Conservation (phyloP, 2,888 invertebrate genomes). For the Eupithecia subumbrata region DNA sequence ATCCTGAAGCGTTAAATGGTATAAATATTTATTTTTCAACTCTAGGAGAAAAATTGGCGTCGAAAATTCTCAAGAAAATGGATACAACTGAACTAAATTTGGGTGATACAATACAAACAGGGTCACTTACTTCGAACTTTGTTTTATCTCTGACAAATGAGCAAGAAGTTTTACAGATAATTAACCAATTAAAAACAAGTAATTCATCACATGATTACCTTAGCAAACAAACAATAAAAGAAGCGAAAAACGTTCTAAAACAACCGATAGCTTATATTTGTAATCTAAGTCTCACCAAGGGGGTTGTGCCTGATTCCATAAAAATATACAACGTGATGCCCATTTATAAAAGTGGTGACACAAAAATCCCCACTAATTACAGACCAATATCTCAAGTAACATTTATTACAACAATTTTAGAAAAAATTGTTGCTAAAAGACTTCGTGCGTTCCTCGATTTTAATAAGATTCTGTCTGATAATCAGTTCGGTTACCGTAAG, state of each 20-base stretch:
- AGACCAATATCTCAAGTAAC: not conserved
- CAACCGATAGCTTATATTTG: not conserved
- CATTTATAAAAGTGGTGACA: not conserved
- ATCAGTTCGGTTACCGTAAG: not conserved
- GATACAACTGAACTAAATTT: not conserved
- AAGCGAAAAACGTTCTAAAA: not conserved
- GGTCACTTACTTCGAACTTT: not conserved
- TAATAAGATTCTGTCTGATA: not conserved
- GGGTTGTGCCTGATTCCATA: not conserved
- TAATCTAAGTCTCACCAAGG: not conserved
- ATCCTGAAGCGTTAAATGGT: not conserved
- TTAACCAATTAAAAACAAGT: not conserved
- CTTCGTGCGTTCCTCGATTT: not conserved
- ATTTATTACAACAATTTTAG: not conserved
- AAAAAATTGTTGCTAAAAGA: not conserved
- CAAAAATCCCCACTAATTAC: not conserved
- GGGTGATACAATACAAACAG: not conserved
- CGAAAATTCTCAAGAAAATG: not conserved
- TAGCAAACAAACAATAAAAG: not conserved
- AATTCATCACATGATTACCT: not conserved
- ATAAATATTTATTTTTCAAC: not conserved
- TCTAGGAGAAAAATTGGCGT: not conserved
- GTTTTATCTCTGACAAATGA: not conserved
- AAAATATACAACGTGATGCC: not conserved
- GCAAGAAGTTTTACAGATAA: not conserved